Conservation (phyloP, 1,140 invertebrate genomes). For the Rhagoletis pomonella region DNA sequence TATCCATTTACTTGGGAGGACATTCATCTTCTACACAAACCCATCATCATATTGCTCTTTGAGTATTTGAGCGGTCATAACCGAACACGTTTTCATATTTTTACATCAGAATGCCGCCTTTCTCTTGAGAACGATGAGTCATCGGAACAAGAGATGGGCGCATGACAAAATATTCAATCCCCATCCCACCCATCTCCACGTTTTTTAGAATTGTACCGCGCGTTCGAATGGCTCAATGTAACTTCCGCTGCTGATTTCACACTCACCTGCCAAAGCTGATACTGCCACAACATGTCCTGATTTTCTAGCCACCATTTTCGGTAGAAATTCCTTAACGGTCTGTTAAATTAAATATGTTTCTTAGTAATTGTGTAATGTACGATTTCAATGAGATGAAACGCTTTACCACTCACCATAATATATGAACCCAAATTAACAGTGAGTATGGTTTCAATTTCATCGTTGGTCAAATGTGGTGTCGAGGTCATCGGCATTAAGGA, state of each 20-base stretch:
- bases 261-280: conserved; percentile 68
- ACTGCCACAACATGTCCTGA: conserved; percentile 70
- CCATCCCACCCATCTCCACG: too few relatives aligned
- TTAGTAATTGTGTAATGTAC: background rate
- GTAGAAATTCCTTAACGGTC: conserved; percentile 72
- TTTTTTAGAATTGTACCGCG: too few relatives aligned
- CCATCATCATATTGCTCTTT: too few relatives aligned
- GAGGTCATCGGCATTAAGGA: conserved; percentile 72
- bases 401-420: conserved; percentile 64
- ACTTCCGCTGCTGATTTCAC: background rate
- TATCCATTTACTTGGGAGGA: too few relatives aligned
- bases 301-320: conserved; percentile 70
- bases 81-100: too few relatives aligned
- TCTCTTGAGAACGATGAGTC: too few relatives aligned
- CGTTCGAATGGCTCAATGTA: too few relatives aligned
- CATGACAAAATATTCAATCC: too few relatives aligned
- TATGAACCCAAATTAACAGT: conserved; percentile 71
- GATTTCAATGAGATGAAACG: conserved; percentile 43
- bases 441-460: conserved; percentile 70
- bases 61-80: too few relatives aligned
- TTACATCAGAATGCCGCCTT: too few relatives aligned
- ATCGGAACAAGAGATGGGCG: too few relatives aligned
- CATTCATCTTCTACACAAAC: too few relatives aligned
- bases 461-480: conserved; percentile 66
- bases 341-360: conserved; percentile 19